Percentiles rank a stretch among this genome's conserved stretches.
These are phyloP conservation scores for Gortyna flavago DNA, from an alignment of 2,888 invertebrate genomes.

Conservation along the genomic window DNA sequence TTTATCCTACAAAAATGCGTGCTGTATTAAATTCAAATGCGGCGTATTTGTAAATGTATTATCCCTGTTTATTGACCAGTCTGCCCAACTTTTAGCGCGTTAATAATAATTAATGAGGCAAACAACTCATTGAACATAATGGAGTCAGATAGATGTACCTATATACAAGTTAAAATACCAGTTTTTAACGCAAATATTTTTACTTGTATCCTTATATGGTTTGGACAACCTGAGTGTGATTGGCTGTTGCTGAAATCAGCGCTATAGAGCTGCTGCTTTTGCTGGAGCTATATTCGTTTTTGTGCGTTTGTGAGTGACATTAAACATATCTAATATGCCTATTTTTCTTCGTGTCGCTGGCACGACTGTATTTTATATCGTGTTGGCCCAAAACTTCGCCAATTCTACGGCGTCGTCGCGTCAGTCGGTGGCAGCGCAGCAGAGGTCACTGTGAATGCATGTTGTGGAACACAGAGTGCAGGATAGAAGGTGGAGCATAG, in stretches of 20 bases:
- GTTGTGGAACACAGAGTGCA: too few relatives aligned
- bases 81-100: background rate
- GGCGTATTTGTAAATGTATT: background rate
- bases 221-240: background rate
- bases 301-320: too few relatives aligned
- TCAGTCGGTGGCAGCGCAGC: too few relatives aligned
- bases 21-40: background rate
- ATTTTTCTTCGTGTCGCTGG: background rate
- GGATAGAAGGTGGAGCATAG: too few relatives aligned
- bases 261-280: background rate
- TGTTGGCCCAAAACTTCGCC: too few relatives aligned
- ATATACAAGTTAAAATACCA: background rate
- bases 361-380: too few relatives aligned
- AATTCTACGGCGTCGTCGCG: too few relatives aligned
- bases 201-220: background rate
- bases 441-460: too few relatives aligned
- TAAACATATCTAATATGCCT: background rate
- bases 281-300: background rate
- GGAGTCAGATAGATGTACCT: background rate
- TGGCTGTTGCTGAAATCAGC: background rate
- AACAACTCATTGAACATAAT: constrained; percentile 19
- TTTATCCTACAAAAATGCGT: background rate
- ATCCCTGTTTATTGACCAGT: constrained; percentile 6
- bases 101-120: constrained; percentile 28
- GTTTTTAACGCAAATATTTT: background rate